A percentile compares a stretch with the other conserved stretches of the same genome.
Conservation (phyloP, 1,140 invertebrate genomes). For the Drosophila subobscura region DNA sequence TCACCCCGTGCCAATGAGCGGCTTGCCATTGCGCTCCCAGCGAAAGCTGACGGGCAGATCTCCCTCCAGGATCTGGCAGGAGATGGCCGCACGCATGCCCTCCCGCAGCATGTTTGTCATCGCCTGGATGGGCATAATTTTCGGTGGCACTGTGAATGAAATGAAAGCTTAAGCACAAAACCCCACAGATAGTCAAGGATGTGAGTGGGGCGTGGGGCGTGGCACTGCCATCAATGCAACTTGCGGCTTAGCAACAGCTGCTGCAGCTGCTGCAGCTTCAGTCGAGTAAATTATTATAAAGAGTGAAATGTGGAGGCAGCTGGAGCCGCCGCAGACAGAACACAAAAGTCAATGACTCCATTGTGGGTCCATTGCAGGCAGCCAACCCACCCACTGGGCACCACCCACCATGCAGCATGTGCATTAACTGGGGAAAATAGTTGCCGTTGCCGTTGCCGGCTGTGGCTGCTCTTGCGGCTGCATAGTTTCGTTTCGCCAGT, state of each 20-base stretch:
- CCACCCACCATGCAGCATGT: constrained; percentile 40
- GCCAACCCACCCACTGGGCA: not conserved
- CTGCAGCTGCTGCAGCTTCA: not conserved
- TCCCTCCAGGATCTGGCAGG: constrained; percentile 96
- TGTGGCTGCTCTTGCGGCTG: constrained; percentile 55
- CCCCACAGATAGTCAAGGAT: constrained; percentile 42
- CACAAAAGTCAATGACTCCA: constrained; percentile 80
- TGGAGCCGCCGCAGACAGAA: constrained; percentile 48
- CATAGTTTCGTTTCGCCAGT: constrained; percentile 72
- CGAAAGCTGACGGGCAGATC: constrained; percentile 95
- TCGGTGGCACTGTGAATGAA: constrained; percentile 89
- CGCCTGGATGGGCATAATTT: constrained; percentile 93
- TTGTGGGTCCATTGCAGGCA: constrained; percentile 60
- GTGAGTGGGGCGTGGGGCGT: constrained; percentile 37
- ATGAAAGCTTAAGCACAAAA: constrained; percentile 61
- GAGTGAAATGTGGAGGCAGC: constrained; percentile 38
- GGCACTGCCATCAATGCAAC: constrained; percentile 67
- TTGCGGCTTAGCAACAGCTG: constrained; percentile 75
- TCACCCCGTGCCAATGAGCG: constrained; percentile 84
- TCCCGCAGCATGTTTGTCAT: constrained; percentile 92
- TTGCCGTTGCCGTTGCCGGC: constrained; percentile 41
- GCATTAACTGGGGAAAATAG: constrained; percentile 76
- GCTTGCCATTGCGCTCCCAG: constrained; percentile 92
- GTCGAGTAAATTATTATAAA: constrained; percentile 71
- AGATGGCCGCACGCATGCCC: constrained; percentile 95